These are phyloP conservation scores for Minunthozetes semirufus DNA, from an alignment of 2,888 invertebrate genomes.

Conservation along the genomic window DNA sequence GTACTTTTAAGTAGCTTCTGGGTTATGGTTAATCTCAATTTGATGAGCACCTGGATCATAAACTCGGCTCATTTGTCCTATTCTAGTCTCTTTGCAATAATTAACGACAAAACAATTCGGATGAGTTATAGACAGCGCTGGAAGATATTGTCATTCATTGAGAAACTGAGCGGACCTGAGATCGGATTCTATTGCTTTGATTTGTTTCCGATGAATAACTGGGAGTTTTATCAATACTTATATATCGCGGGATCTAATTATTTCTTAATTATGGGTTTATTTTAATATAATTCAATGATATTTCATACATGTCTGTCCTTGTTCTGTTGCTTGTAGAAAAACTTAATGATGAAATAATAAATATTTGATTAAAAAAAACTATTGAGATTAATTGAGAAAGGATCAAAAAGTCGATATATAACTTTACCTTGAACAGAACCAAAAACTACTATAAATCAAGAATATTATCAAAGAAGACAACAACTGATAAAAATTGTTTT, in stretches of 20 bases:
- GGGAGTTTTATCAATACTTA: background rate
- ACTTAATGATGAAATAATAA: no score
- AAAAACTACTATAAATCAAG: no score
- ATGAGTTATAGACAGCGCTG: background rate
- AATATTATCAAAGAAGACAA: no score
- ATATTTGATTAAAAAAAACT: no score
- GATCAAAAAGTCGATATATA: no score
- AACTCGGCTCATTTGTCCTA: background rate
- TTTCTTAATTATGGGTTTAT: background rate
- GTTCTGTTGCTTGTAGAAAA: no score
- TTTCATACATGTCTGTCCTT: no score
- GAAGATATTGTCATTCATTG: background rate
- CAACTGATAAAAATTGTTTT: no score
- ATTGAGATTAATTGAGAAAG: no score
- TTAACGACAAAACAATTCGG: background rate
- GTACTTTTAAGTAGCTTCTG: no score
- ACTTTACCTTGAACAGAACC: no score
- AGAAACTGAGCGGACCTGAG: background rate
- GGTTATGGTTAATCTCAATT: background rate
- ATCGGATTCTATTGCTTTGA: background rate
- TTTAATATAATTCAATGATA: no score
- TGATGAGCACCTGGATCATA: background rate
- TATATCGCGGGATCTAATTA: background rate
- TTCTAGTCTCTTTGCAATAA: background rate
- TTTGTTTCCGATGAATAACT: slow-evolving; percentile 12